Evolutionary conservation across 2,797 vertebrate species (phyloP).

Genomic region (Garrulus glandarius): DNA sequence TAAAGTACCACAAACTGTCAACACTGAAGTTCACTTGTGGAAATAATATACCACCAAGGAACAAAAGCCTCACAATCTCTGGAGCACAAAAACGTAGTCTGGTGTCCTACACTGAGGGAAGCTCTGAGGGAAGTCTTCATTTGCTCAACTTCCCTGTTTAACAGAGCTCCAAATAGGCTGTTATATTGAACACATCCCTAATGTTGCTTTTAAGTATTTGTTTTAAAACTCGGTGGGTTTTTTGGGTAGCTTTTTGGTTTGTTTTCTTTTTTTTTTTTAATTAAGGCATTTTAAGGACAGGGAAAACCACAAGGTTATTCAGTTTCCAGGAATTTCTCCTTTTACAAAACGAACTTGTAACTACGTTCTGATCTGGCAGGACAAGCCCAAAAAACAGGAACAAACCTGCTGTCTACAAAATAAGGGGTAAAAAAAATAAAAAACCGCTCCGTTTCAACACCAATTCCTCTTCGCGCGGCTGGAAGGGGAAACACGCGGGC

Average conservation of each 20-base stretch:
- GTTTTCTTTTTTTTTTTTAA: neutral
- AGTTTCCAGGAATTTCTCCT: neutral
- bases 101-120: neutral
- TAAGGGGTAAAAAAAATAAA: fast-evolving
- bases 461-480: neutral
- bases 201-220: neutral
- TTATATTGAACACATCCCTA: neutral
- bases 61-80: neutral
- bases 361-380: neutral
- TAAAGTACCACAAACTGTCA: neutral
- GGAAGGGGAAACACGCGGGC: neutral
- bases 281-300: neutral
- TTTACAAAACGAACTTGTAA: neutral
- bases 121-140: fast-evolving
- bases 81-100: neutral
- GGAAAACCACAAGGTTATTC: neutral
- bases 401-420: neutral
- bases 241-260: neutral
- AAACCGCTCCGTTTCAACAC: neutral
- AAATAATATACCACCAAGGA: neutral
- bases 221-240: neutral
- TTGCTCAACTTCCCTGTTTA: neutral
- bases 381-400: neutral
- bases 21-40: neutral
- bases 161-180: neutral